Evolutionary conservation across 2,888 invertebrate species (phyloP).

Genomic region (Heliconius erato): DNA sequence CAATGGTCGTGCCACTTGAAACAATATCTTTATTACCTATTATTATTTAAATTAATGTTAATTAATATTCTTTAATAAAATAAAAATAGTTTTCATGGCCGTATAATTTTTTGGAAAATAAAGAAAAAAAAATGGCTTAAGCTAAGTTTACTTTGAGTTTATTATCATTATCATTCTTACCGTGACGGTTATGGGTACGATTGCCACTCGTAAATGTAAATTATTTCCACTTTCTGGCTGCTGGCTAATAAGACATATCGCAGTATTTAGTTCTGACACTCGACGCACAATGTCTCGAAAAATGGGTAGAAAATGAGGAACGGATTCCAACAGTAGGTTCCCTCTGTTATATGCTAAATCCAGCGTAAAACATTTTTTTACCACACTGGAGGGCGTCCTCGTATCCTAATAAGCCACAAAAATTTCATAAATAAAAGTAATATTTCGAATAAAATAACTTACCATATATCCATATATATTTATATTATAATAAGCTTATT

Average conservation of each 20-base stretch:
- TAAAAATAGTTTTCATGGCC: no score
- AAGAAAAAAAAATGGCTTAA: no score
- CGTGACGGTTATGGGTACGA: neutral
- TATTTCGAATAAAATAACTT: neutral
- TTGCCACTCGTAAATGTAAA: neutral
- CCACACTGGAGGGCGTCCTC: no score
- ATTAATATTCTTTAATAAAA: no score
- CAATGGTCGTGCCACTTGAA: no score
- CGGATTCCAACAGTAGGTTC: no score
- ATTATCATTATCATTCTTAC: neutral
- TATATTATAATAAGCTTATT: slow-evolving; percentile 8
- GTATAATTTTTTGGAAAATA: no score
- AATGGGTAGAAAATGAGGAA: neutral
- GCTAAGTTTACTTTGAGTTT: neutral
- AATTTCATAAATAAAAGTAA: neutral
- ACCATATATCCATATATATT: neutral
- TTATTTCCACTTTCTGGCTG: neutral
- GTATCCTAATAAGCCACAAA: no score
- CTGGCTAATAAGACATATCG: neutral
- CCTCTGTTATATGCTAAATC: neutral
- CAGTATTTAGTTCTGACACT: neutral
- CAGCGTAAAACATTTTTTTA: neutral
- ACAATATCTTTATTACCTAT: no score
- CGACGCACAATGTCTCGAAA: neutral
- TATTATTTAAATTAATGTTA: no score